Conservation (phyloP, 2,797 vertebrate species). For the Eptatretus atami region DNA sequence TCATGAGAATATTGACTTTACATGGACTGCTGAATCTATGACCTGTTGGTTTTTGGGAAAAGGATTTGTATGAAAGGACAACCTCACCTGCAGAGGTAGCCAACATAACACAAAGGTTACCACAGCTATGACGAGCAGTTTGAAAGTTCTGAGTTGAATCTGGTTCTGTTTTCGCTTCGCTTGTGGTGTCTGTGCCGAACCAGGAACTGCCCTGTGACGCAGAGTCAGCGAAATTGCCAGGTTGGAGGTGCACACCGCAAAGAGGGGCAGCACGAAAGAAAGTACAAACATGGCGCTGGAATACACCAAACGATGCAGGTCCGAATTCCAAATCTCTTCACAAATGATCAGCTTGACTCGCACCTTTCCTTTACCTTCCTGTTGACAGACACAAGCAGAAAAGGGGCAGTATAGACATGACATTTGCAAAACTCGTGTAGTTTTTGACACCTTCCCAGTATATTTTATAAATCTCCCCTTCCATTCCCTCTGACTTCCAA, state of each 20-base stretch:
- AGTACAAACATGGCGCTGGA: constrained; percentile 36
- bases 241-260: constrained; percentile 32
- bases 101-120: constrained; percentile 43
- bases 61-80: too few species aligned
- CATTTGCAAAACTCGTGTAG: too few species aligned
- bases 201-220: constrained; percentile 19
- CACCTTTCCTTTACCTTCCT: constrained; percentile 8
- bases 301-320: constrained; percentile 26
- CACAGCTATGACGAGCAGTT: constrained; percentile 27
- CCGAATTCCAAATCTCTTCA: constrained; percentile 41
- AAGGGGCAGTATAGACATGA: too few species aligned
- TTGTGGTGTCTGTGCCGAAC: constrained; percentile 15
- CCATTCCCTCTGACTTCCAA: too few species aligned
- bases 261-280: constrained; percentile 37
- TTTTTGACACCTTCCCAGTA: too few species aligned
- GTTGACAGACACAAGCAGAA: too few species aligned
- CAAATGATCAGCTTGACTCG: constrained; percentile 40
- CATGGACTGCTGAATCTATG: too few species aligned
- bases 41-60: too few species aligned
- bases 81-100: constrained; percentile 27
- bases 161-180: constrained; percentile 21
- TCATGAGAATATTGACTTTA: too few species aligned
- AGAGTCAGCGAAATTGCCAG: constrained; percentile 35
- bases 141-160: constrained; percentile 36
- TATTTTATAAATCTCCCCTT: too few species aligned